These are phyloP conservation scores for Microcebus jonahi DNA, from an alignment of 2,113 vertebrate genomes.

Conservation along the genomic window DNA sequence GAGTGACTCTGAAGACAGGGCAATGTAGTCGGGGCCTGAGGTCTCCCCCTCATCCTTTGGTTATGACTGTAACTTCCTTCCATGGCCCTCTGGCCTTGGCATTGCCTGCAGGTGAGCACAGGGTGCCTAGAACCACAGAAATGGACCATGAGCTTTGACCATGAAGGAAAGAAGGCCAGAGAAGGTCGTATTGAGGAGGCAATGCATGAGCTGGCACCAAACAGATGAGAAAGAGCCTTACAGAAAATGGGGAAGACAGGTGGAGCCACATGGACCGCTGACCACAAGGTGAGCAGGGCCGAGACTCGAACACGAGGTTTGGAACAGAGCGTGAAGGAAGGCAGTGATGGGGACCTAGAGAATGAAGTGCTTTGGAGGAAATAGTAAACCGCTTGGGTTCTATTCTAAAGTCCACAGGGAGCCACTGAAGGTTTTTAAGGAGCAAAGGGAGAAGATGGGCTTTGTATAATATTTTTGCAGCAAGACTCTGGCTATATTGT, in stretches of 20 bases:
- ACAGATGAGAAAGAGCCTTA: background rate
- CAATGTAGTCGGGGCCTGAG: background rate
- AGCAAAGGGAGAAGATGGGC: background rate
- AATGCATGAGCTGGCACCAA: fast-evolving
- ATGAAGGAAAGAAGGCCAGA: background rate
- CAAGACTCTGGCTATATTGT: background rate
- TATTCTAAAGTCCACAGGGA: background rate
- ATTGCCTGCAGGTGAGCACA: fast-evolving
- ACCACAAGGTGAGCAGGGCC: background rate
- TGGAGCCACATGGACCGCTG: background rate
- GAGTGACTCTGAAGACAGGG: background rate
- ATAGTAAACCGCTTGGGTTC: background rate
- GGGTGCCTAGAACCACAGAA: background rate
- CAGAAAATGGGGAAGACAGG: too few species aligned
- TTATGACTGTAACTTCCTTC: background rate
- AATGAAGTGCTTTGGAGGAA: background rate
- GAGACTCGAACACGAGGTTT: fast-evolving
- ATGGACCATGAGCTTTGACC: fast-evolving
- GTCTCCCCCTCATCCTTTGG: background rate
- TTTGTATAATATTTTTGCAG: background rate
- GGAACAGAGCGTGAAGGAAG: fast-evolving
- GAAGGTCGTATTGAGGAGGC: fast-evolving
- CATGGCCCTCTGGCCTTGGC: background rate
- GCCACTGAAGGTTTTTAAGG: fast-evolving
- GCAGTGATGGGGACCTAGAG: fast-evolving